These are phyloP conservation scores for Pachydiplax longipennis DNA, from an alignment of 2,888 invertebrate species.

Conservation along the genomic window DNA sequence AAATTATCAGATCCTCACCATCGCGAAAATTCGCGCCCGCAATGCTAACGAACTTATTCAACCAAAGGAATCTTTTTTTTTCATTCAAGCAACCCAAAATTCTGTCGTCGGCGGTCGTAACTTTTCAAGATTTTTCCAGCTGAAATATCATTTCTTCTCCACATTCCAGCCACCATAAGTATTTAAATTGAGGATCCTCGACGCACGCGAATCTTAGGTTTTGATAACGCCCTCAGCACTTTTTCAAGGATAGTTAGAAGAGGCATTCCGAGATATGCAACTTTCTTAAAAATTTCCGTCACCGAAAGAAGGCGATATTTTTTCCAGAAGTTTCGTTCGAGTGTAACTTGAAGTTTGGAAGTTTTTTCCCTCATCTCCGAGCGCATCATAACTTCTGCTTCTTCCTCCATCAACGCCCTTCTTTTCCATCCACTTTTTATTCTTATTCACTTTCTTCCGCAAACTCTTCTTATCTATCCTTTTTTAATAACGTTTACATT, in stretches of 20 bases:
- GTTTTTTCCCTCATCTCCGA: neutral
- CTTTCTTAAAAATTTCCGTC: neutral
- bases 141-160: neutral
- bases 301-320: neutral
- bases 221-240: neutral
- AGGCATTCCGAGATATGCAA: neutral
- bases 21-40: too few species aligned
- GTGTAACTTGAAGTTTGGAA: slow-evolving; percentile 5
- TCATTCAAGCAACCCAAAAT: neutral
- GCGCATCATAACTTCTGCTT: neutral
- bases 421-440: neutral
- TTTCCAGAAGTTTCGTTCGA: neutral
- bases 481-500: too few species aligned
- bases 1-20: too few species aligned
- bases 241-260: neutral
- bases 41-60: too few species aligned
- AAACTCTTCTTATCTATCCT: too few species aligned
- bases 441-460: neutral
- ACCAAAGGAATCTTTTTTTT: too few species aligned
- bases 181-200: neutral
- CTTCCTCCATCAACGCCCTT: neutral
- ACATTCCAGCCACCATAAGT: neutral
- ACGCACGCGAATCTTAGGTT: neutral
- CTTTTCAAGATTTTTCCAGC: neutral
- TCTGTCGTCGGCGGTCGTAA: neutral